phyloP scores from a whole-genome alignment of 2,888 invertebrate genomes.

The Andrena dorsata region DNA sequence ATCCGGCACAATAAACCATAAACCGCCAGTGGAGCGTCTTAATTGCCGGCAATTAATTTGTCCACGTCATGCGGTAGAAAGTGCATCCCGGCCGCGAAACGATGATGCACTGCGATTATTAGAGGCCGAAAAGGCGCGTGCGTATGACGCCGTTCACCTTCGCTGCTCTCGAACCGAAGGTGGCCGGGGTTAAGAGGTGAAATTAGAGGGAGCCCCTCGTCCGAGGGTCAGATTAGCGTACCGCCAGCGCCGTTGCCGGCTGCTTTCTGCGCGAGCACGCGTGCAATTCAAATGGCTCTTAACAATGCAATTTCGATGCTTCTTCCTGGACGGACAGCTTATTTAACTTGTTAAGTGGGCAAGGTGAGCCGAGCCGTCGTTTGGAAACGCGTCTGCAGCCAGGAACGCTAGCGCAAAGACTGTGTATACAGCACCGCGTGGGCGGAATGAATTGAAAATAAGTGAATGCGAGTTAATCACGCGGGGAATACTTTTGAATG shows the following conservation, averaged over 20 bases:
- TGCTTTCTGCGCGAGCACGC: slow-evolving; percentile 8
- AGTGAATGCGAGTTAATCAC: no score
- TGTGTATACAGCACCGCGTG: not conserved
- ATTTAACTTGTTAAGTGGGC: not conserved
- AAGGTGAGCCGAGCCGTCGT: no score
- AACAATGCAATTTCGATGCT: not conserved
- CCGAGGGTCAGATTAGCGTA: slow-evolving; percentile 46
- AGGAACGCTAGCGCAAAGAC: no score
- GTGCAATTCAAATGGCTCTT: not conserved
- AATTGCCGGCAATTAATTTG: slow-evolving; percentile 59
- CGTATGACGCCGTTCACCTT: slow-evolving; percentile 59
- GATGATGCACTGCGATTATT: slow-evolving; percentile 37
- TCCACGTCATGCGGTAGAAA: slow-evolving; percentile 61
- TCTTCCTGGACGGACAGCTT: not conserved
- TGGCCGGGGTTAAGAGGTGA: slow-evolving; percentile 71
- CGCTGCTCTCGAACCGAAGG: slow-evolving; percentile 33
- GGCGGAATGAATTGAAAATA: slow-evolving; percentile 1
- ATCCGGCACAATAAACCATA: slow-evolving; percentile 50
- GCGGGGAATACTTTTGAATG: no score
- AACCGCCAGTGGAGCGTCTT: slow-evolving; percentile 46
- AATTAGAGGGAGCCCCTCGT: slow-evolving; percentile 57
- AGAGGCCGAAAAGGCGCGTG: slow-evolving; percentile 50
- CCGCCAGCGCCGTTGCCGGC: not conserved
- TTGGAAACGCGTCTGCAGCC: no score
- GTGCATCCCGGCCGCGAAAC: slow-evolving; percentile 28